Evolutionary conservation across 2,113 vertebrate species (phyloP), one percentile per base, ranked within the genome.

Genomic region (Ictalurus punctatus): DNA sequence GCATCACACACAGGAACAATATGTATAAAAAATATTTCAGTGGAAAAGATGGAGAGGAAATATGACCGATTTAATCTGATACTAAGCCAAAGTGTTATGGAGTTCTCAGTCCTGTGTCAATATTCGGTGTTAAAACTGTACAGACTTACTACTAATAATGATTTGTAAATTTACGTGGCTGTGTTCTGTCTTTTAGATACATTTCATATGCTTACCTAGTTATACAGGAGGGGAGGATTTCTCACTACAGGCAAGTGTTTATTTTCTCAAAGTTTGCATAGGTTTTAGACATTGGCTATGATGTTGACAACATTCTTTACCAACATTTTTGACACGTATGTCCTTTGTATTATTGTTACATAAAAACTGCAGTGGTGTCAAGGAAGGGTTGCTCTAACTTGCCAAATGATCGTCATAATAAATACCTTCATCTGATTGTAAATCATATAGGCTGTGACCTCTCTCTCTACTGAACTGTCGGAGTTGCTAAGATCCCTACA

Each of bases 401-500:
- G 21, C 23, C 12, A 84, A 23, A 63, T 63, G 76, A 52, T 69
- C 27, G 52, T n/a, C 27, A 71, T 37, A 74, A 25, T 25, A 56
- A 59, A 58, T 10, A 34, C 27, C 21, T 34, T 16, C 5, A 44
- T 78, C 25, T 40, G 2, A 23, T 40, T 88, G 48, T 67, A 40
- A 86, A 59, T 23, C 65, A 9, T 63, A 16, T 71, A 96, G 96
- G 92, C 92, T 83, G 91, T 98, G 87, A 94, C 96, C 52, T 94
- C 96, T 84, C 90, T 98, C 89, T 97, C 97, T 59, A 90, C 90
- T 82, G 97, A 97, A n/a, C 94, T 99, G 91, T 95, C 96, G 89
- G 97, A 97, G 93, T 94, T 97, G 87, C 95, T 99, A 89, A 95
- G 96, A 93, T 97, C 97, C 0, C 93, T 98, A 34, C 97, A 98